These are phyloP conservation scores for Orthochromis malagaraziensis DNA, from an alignment of 2,113 vertebrate genomes.

Conservation along the genomic window DNA sequence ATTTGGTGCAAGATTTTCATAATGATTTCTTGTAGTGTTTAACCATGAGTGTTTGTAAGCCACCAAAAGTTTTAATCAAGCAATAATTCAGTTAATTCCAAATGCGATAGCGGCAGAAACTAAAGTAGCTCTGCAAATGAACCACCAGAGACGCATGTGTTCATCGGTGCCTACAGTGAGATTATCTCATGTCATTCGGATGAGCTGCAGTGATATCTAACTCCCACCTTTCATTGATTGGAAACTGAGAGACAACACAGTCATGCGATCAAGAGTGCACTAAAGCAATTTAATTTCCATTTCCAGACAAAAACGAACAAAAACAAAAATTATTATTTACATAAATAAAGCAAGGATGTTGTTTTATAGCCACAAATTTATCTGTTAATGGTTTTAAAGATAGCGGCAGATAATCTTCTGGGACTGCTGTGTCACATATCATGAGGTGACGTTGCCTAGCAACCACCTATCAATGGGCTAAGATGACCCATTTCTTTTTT, in stretches of 20 bases:
- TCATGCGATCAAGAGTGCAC: neutral
- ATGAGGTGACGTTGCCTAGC: neutral
- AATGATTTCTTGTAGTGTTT: neutral
- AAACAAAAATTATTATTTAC: neutral
- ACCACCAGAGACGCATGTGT: neutral
- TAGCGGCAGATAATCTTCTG: neutral
- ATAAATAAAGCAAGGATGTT: neutral
- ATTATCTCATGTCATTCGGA: neutral
- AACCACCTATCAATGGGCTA: neutral
- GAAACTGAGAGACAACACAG: neutral
- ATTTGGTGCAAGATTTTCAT: neutral
- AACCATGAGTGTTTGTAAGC: neutral
- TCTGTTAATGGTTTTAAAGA: neutral
- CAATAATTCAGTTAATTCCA: neutral
- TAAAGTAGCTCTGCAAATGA: neutral
- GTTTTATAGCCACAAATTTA: neutral
- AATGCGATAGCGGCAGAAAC: neutral
- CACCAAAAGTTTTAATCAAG: neutral
- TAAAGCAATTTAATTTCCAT: neutral
- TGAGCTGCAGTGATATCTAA: neutral
- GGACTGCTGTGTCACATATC: neutral
- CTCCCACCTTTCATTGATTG: neutral
- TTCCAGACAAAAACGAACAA: neutral
- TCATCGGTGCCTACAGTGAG: slow-evolving; percentile 13
- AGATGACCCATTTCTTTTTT: neutral